phyloP scores from a whole-genome alignment of 2,888 invertebrate genomes.

The Charanyca ferruginea region DNA sequence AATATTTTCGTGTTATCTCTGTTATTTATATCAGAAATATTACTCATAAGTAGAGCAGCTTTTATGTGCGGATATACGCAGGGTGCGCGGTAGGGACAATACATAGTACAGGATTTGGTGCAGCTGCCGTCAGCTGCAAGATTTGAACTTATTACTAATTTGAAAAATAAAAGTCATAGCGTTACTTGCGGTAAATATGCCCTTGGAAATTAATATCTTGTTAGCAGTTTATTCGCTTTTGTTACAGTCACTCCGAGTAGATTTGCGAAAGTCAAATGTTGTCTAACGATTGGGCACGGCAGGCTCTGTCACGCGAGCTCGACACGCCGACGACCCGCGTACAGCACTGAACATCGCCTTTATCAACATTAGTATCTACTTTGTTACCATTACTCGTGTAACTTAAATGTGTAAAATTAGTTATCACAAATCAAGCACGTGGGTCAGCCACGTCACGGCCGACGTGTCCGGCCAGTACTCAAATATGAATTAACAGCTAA shows the following conservation, averaged over 20 bases:
- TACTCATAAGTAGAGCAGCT: constrained; percentile 35
- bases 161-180: constrained; percentile 40
- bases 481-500: constrained; percentile 62
- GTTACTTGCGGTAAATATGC: constrained; percentile 53
- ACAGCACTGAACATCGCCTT: constrained; percentile 59
- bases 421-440: constrained; percentile 57
- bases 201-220: constrained; percentile 78
- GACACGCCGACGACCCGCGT: constrained; percentile 69
- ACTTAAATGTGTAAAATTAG: constrained; percentile 53
- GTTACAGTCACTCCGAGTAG: constrained; percentile 76
- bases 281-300: constrained; percentile 86
- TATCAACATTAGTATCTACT: constrained; percentile 57
- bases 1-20: constrained; percentile 12
- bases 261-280: constrained; percentile 84
- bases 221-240: constrained; percentile 79
- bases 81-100: constrained; percentile 11
- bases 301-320: constrained; percentile 81
- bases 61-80: constrained; percentile 24
- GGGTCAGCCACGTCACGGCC: constrained; percentile 55
- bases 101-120: constrained; percentile 22
- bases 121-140: not conserved
- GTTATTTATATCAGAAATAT: constrained; percentile 20
- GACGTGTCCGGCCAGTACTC: constrained; percentile 48
- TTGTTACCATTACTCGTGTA: constrained; percentile 62
- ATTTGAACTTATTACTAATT: constrained; percentile 23